A percentile compares a stretch with the other conserved stretches of the same genome.
Conservation (phyloP, 2,797 vertebrate genomes). For the Bucorvus abyssinicus region DNA sequence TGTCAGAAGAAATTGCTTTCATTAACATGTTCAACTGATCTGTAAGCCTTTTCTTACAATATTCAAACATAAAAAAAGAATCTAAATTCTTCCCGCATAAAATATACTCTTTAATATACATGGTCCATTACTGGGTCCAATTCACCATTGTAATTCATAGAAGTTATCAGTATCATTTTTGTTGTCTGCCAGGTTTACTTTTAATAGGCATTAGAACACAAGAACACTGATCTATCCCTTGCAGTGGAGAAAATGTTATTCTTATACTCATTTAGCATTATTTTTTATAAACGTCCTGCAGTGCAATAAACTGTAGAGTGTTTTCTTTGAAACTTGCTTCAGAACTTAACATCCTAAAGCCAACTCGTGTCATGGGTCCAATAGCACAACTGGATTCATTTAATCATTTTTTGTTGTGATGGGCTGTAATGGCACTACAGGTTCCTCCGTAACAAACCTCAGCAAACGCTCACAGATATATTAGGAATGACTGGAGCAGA, state of each 20-base stretch:
- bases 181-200: constrained; percentile 18
- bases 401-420: constrained; percentile 4
- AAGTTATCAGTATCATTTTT: constrained; percentile 13
- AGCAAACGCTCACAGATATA: constrained; percentile 1
- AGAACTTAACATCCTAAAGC: constrained; percentile 10
- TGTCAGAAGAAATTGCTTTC: constrained; percentile 22
- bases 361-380: neutral
- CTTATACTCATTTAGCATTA: neutral
- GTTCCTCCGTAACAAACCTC: neutral
- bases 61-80: neutral
- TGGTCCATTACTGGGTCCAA: neutral
- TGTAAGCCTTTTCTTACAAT: neutral
- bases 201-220: constrained; percentile 31
- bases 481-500: neutral
- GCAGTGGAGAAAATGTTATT: constrained; percentile 2
- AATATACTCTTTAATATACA: neutral
- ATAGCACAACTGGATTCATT: constrained; percentile 28
- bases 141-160: neutral
- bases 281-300: neutral
- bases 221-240: neutral
- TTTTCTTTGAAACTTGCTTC: constrained; percentile 21
- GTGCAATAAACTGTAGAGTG: neutral
- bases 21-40: constrained; percentile 13
- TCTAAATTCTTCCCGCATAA: neutral
- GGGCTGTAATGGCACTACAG: neutral